Base-by-base conservation (phyloP, 2,888 invertebrate species). In the Heteromurus nitidus region DNA sequence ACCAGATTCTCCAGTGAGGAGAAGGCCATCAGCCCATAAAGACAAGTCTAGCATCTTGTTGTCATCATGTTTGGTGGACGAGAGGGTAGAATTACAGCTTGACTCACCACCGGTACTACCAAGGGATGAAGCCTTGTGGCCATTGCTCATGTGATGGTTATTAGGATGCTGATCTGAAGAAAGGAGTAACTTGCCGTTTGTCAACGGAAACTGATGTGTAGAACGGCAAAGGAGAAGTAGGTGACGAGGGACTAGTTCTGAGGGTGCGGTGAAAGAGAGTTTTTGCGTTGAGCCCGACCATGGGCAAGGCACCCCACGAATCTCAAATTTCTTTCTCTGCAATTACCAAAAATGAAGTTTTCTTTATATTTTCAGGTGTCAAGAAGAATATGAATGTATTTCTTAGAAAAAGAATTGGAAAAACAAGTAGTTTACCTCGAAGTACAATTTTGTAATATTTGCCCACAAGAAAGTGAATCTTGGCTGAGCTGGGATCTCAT, bases 281-380 rank as follows among this genome's bases (percentile, higher is more conserved):
- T 91, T 90, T 36, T 90, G 85, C 89, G 95, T 95, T 87, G 94
- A 94, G 30, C 88, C 89, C 22, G 90, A 89, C 62, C 90, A 90
- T 74, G 92, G 90, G 87, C 91, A 91, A 88, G 96, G 96, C 77
- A 95, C 94, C 11, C 96, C 95, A 83, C 96, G 93, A 88, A 98
- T 96, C 90, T 98, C 97, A 90, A 99, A 98, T 90, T 98, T 98
- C 90, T 98, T 98, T 88, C 97, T 93, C 92, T 93, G 89, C 1
- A 69, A 24, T 9, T 1, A 22, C n/a, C 18, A 55, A 55, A 26
- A 24, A 82, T 36, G 68, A 80, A 75, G 77, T 24, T 13, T 11
- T 55, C 55, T 3, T 36, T 36, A 36, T n/a, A n/a, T n/a, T n/a
- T n/a, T n/a, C n/a, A n/a, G n/a, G n/a, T n/a, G n/a, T n/a, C n/a